Evolutionary conservation across 92 coral and sea anemone genomes (phyloP).

Genomic region (Siderastrea siderea): DNA sequence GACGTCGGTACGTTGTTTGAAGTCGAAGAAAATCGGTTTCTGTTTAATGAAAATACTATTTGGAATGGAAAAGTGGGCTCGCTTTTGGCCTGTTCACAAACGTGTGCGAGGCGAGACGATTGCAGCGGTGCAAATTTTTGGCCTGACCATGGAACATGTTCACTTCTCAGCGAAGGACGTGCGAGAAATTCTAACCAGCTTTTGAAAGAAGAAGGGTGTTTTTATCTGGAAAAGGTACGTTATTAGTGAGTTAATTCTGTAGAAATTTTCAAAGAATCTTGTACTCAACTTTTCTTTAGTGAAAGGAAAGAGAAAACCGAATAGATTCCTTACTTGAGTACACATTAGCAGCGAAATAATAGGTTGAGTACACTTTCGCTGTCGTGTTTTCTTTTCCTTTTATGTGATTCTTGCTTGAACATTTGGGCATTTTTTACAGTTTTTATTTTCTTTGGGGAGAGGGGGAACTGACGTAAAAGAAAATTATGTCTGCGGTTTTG

Average conservation of each 20-base stretch:
- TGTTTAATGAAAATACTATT: background rate
- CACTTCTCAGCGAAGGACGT: background rate
- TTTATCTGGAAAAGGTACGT: slow-evolving; percentile 36
- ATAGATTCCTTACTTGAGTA: too few species aligned
- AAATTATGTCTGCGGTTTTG: too few species aligned
- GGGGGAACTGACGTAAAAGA: too few species aligned
- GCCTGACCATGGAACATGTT: background rate
- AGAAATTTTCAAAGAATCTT: background rate
- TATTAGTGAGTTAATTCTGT: background rate
- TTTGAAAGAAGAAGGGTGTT: background rate
- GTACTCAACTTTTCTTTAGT: background rate
- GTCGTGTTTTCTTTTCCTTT: too few species aligned
- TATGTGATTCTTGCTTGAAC: too few species aligned
- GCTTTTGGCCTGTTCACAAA: slow-evolving; percentile 4
- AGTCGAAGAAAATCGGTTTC: slow-evolving; percentile 7
- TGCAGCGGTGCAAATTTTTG: slow-evolving; percentile 7
- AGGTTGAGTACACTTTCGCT: too few species aligned
- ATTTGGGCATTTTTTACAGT: too few species aligned
- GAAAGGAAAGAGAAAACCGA: background rate
- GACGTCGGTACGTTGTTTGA: slow-evolving; percentile 13
- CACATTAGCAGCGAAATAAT: too few species aligned
- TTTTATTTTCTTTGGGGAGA: too few species aligned
- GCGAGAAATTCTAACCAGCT: too few species aligned
- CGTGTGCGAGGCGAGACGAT: slow-evolving; percentile 10
- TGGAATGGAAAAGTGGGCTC: slow-evolving; percentile 1